These are phyloP conservation scores for Xenopus borealis DNA, from an alignment of 2,113 vertebrate genomes.

Conservation along the genomic window DNA sequence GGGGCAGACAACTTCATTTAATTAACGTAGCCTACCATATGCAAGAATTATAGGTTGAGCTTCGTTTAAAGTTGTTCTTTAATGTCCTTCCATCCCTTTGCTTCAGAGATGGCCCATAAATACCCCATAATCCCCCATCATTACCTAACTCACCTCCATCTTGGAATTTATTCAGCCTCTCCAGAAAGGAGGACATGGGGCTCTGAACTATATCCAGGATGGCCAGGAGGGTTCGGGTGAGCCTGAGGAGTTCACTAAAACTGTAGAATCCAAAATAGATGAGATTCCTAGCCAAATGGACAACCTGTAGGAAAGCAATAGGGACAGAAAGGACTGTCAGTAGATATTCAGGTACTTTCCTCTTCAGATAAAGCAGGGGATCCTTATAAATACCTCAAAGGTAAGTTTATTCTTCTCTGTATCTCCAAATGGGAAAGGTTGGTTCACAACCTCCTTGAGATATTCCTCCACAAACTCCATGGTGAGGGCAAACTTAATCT, in stretches of 20 bases:
- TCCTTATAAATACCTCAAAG: constrained; percentile 75
- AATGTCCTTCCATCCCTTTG: no score
- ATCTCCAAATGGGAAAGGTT: constrained; percentile 87
- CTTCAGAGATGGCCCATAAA: no score
- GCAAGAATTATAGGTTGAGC: no score
- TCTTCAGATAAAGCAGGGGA: not conserved
- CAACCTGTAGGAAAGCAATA: constrained; percentile 70
- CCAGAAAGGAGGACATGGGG: constrained; percentile 75
- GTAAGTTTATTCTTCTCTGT: constrained; percentile 96
- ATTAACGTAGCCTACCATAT: no score
- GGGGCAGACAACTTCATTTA: no score
- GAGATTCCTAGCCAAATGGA: constrained; percentile 91
- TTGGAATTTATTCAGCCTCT: constrained; percentile 84
- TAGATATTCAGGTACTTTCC: no score
- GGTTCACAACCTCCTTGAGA: constrained; percentile 90
- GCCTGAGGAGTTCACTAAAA: constrained; percentile 87
- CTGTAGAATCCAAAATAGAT: constrained; percentile 98
- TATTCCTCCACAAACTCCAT: constrained; percentile 98
- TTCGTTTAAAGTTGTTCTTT: no score
- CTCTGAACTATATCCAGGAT: constrained; percentile 92
- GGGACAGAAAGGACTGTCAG: no score
- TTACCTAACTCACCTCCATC: constrained; percentile 79
- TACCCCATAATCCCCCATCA: no score
- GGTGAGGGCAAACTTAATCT: constrained; percentile 87
- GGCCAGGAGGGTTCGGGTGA: constrained; percentile 90